Conservation (phyloP, 1,140 invertebrate species). For the Drosophila rhopaloa region DNA sequence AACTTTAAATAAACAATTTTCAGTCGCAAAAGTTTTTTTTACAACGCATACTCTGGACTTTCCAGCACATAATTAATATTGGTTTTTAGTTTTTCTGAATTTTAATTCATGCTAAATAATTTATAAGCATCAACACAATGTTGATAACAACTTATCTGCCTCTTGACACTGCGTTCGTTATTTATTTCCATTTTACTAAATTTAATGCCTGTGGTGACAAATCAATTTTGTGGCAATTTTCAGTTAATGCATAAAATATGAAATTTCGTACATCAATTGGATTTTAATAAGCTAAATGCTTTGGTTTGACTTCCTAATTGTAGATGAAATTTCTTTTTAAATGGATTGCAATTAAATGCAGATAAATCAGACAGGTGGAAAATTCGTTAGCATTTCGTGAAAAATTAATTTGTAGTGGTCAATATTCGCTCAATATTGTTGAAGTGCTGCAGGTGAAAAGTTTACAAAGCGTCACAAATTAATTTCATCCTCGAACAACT, state of each 20-base stretch:
- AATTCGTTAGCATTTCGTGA: neutral
- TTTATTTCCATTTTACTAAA: constrained; percentile 26
- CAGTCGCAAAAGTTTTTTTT: constrained; percentile 12
- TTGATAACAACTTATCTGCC: constrained; percentile 4
- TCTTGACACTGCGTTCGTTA: constrained; percentile 2
- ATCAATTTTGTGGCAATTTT: constrained; percentile 33
- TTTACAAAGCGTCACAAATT: constrained; percentile 6
- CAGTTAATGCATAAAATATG: constrained; percentile 37
- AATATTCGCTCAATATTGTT: neutral
- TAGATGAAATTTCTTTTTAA: neutral
- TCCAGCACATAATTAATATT: constrained; percentile 45
- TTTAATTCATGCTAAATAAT: constrained; percentile 24
- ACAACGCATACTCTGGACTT: constrained; percentile 13
- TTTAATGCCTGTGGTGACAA: constrained; percentile 26
- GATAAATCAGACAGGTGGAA: neutral
- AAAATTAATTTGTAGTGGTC: neutral
- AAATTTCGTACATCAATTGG: constrained; percentile 12
- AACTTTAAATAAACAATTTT: constrained; percentile 57
- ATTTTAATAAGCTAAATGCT: constrained; percentile 21
- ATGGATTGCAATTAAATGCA: neutral
- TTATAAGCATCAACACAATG: constrained; percentile 16
- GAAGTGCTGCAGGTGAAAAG: neutral
- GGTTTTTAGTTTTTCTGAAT: constrained; percentile 28
- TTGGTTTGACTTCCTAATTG: constrained; percentile 7
- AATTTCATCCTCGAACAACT: constrained; percentile 12